Percentiles rank a stretch among this genome's conserved stretches.
Evolutionary conservation across 2,113 vertebrate species (phyloP).

Genomic region (Coreoperca whiteheadi): DNA sequence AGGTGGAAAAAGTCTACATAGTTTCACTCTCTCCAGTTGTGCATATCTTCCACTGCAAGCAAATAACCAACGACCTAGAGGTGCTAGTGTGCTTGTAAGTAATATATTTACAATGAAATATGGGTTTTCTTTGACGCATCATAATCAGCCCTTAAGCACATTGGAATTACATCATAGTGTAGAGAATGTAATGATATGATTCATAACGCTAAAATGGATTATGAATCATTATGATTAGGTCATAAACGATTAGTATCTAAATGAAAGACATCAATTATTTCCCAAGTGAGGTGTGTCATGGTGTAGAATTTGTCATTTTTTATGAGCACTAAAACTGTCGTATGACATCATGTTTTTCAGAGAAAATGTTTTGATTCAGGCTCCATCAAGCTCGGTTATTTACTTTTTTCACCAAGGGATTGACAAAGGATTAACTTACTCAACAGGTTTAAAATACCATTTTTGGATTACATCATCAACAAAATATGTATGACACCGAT

Average conservation of each 20-base stretch:
- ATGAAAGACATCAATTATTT: constrained; percentile 39
- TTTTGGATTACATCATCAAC: not conserved
- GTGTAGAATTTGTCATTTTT: constrained; percentile 6
- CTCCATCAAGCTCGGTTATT: not conserved
- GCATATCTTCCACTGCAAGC: not conserved
- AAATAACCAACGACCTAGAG: not conserved
- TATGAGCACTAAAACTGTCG: not conserved
- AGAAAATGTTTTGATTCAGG: not conserved
- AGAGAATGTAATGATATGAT: constrained; percentile 23
- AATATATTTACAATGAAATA: not conserved
- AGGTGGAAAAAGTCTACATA: constrained; percentile 5
- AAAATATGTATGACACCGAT: not conserved
- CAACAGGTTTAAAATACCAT: not conserved
- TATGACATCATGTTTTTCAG: constrained; percentile 15
- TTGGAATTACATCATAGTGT: constrained; percentile 13
- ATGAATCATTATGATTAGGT: constrained; percentile 33
- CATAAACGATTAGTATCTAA: constrained; percentile 29
- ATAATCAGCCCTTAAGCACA: constrained; percentile 31
- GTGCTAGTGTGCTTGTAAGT: not conserved
- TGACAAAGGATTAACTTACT: not conserved
- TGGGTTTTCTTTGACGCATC: constrained; percentile 33
- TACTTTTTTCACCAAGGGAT: not conserved
- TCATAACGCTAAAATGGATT: constrained; percentile 22
- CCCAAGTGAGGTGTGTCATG: constrained; percentile 7
- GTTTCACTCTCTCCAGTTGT: not conserved